Percentiles rank a stretch among this genome's conserved stretches.
phyloP scores from a whole-genome alignment of 92 coral and sea anemone genomes.

The Phenganax marumi region DNA sequence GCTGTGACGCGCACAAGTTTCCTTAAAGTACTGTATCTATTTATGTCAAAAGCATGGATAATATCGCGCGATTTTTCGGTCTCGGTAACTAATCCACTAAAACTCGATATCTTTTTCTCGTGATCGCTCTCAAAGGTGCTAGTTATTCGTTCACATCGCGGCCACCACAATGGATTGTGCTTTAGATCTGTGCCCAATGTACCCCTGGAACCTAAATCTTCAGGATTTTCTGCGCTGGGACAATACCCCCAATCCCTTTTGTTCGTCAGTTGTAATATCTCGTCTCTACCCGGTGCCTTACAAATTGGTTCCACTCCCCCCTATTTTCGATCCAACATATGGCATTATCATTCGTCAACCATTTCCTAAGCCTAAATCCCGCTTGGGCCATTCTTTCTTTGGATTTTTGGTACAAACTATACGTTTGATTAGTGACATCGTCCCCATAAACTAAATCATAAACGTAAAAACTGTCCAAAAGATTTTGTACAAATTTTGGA shows the following conservation, averaged over 20 bases:
- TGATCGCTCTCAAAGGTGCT: conserved; percentile 29
- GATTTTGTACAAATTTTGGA: too few relatives aligned
- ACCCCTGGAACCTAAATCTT: conserved; percentile 56
- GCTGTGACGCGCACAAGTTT: conserved; percentile 47
- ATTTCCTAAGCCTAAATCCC: conserved; percentile 37
- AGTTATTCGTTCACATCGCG: not conserved
- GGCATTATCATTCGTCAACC: conserved; percentile 32
- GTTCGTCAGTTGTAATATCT: conserved; percentile 27
- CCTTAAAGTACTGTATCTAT: conserved; percentile 32
- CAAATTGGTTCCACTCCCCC: conserved; percentile 60
- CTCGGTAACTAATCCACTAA: not conserved
- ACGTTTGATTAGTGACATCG: too few relatives aligned
- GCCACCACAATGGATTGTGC: conserved; percentile 50
- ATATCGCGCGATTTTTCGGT: conserved; percentile 11
- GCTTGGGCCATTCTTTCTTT: conserved; percentile 25
- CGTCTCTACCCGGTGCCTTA: conserved; percentile 42
- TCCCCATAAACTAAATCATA: too few relatives aligned
- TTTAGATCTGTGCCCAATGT: conserved; percentile 37
- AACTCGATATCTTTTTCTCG: conserved; percentile 25
- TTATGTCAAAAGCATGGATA: conserved; percentile 24
- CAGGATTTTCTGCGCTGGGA: conserved; percentile 49
- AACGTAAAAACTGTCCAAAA: too few relatives aligned
- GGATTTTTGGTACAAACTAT: too few relatives aligned
- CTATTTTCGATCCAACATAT: conserved; percentile 31
- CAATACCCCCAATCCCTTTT: conserved; percentile 46